Base-by-base conservation (phyloP, 2,888 invertebrate genomes). In the Ctena decussata region DNA sequence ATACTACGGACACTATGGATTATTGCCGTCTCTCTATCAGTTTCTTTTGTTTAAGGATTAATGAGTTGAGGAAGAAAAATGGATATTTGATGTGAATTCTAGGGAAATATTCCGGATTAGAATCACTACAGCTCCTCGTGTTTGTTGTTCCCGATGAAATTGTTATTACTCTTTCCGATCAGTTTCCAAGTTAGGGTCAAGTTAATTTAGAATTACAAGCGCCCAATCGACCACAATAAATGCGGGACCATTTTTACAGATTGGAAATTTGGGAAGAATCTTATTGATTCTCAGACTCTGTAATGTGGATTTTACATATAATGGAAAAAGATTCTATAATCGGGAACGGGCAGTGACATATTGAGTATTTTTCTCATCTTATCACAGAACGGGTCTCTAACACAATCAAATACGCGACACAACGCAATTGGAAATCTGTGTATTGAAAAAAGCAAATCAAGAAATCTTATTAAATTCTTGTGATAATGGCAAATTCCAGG, bases 281-380 rank as follows among this genome's bases (percentile, higher is more conserved):
- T 49, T 91, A 91, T 91, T 87, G 91, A 91, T 90, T 87, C 75
- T 70, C 27, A 32, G 76, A 82, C 86, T 87, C 89, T 77, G 85
- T 91, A 89, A 91, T 88, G 91, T 84, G 89, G 87, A 89, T 91
- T 90, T 88, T 91, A 90, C 90, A 91, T 90, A 91, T 90, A 89
- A 91, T 90, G 84, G 87, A 82, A 82, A 84, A 84, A 85, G 76
- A 77, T 82, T 79, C 81, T 44, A 65, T 81, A 79, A 84, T 85
- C 85, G 57, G 78, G 65, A 72, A 82, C 83, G 82, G 83, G 80
- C 78, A 78, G 83, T 84, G 83, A 88, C 89, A 88, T 87, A 91
- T 88, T 91, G 91, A 75, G 83, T 80, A 11, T 84, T 85, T 87
- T 82, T 78, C 65, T 73, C 75, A 60, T 82, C 87, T 85, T 85